phyloP scores from a whole-genome alignment of 2,797 vertebrate genomes.

The Melanogrammus aeglefinus region DNA sequence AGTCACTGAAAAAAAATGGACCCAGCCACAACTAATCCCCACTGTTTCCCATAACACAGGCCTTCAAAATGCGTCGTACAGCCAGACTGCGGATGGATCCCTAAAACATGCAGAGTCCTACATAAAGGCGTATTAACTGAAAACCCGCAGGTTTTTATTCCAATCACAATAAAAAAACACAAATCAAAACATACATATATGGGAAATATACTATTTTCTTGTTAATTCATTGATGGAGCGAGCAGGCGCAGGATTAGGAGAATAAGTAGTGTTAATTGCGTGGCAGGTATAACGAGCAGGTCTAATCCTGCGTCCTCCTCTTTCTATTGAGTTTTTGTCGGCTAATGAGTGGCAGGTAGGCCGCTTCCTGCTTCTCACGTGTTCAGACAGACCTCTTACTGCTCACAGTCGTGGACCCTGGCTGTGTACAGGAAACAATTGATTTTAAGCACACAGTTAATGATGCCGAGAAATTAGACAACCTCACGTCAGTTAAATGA shows the following conservation, averaged over 20 bases:
- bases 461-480: constrained; percentile 78
- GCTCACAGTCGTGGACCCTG: constrained; percentile 76
- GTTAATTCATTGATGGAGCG: constrained; percentile 68
- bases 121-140: neutral
- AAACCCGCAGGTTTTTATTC: neutral
- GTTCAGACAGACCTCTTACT: constrained; percentile 78
- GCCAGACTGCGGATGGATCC: neutral
- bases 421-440: constrained; percentile 81
- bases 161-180: neutral
- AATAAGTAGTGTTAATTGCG: constrained; percentile 82
- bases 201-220: constrained; percentile 31
- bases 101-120: neutral
- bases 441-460: constrained; percentile 82
- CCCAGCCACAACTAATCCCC: neutral
- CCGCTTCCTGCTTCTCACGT: constrained; percentile 82
- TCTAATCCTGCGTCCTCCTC: constrained; percentile 75
- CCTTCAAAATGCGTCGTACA: neutral
- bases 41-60: neutral
- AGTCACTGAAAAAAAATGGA: neutral
- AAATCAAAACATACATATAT: neutral
- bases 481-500: constrained; percentile 57
- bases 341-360: constrained; percentile 84
- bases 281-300: constrained; percentile 83
- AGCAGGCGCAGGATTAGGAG: constrained; percentile 66
- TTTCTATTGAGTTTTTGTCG: constrained; percentile 79